Base-by-base conservation (phyloP, 2,888 invertebrate species). In the Campaea margaritaria region DNA sequence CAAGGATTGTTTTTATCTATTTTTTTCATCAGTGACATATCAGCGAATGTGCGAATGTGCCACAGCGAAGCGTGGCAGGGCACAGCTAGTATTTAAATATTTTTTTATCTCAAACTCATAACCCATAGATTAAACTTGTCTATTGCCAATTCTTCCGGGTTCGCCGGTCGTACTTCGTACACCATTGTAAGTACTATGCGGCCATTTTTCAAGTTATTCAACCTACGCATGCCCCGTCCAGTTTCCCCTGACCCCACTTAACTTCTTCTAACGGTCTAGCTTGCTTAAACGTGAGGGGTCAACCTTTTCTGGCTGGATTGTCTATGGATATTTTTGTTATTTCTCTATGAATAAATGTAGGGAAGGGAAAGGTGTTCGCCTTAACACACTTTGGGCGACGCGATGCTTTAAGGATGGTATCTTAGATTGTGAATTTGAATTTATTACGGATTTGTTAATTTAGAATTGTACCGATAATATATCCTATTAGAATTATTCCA, bases 311-410 rank as follows among this genome's bases (percentile, higher is more conserved):
- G 87, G 89, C 61, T 65, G 72, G 69, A 68, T 78, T 81, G 82
- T 82, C 83, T 88, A 87, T 88, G 87, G 87, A 81, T 91, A 91
- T 92, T 92, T 92, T 92, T 91, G 91, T 87, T 91, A 91, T 91
- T 91, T 90, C 89, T 87, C 90, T 91, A 89, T 91, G 90, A 90
- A 92, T 91, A 91, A 90, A 87, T 88, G 86, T 83, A 83, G 80
- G 75, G 62, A 89, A 91, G 90, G 86, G 91, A 91, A 91, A 91
- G 92, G 91, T 85, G 92, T 87, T 91, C 81, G 86, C 91, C 91
- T 91, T 91, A 91, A 86, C 91, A 92, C 87, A 91, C 84, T 90
- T 91, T 78, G 84, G 78, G 74, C 77, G 84, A 58, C 44, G 68
- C 62, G 68, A 70, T 69, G 70, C 45, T 54, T 64, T 62, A 68